A percentile compares a stretch with the other conserved stretches of the same genome.
phyloP scores from a whole-genome alignment of 2,888 invertebrate species.

The Diadegma fenestrale region DNA sequence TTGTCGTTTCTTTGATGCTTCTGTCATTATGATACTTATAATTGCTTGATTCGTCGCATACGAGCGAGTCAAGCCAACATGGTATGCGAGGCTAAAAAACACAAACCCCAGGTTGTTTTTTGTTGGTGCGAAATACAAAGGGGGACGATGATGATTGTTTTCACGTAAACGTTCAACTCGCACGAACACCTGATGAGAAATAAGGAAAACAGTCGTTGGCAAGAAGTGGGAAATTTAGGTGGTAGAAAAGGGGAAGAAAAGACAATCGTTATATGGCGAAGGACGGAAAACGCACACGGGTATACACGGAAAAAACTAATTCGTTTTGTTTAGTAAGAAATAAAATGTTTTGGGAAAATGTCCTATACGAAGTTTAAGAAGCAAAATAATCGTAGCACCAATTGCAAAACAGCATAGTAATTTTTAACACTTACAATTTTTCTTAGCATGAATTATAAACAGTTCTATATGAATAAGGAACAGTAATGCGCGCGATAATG shows the following conservation, averaged over 20 bases:
- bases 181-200: neutral
- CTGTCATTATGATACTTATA: neutral
- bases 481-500: too few relatives aligned
- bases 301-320: too few relatives aligned
- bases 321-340: too few relatives aligned
- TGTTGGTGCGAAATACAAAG: neutral
- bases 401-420: too few relatives aligned
- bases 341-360: too few relatives aligned
- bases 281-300: neutral
- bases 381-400: too few relatives aligned
- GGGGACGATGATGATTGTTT: neutral
- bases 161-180: neutral
- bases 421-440: too few relatives aligned
- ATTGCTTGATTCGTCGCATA: neutral
- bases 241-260: conserved; percentile 32
- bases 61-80: neutral
- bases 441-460: too few relatives aligned
- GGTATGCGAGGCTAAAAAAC: neutral
- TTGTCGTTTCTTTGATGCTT: neutral
- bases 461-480: too few relatives aligned
- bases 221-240: conserved; percentile 55
- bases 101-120: neutral
- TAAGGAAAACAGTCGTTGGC: conserved; percentile 8
- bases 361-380: too few relatives aligned
- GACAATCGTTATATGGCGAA: neutral